These are phyloP conservation scores for Brachyopa scutellaris DNA, from an alignment of 2,888 invertebrate genomes.

Conservation along the genomic window DNA sequence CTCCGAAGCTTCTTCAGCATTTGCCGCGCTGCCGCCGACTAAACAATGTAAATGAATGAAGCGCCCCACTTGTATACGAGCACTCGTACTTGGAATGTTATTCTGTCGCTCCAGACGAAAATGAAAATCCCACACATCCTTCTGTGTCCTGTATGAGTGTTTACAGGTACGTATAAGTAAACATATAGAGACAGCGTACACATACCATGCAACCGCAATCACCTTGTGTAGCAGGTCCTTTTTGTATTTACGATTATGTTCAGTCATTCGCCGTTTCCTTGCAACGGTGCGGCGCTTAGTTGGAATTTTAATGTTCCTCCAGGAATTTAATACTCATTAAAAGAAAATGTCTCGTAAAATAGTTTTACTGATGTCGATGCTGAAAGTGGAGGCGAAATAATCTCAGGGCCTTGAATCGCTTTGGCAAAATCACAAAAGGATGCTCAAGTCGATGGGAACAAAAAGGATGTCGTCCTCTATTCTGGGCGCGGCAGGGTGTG, in stretches of 20 bases:
- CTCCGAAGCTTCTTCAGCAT: not conserved
- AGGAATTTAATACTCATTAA: slow-evolving; percentile 10
- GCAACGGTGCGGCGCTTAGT: not conserved
- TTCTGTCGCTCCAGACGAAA: not conserved
- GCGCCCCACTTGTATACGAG: not conserved
- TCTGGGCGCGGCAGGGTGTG: no score
- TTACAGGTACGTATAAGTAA: not conserved
- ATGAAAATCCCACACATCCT: slow-evolving; percentile 5
- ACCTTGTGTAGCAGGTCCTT: not conserved
- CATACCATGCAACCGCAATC: not conserved
- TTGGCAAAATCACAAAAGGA: slow-evolving; percentile 11
- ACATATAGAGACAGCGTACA: not conserved
- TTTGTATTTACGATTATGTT: slow-evolving; percentile 6
- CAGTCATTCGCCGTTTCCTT: slow-evolving; percentile 3
- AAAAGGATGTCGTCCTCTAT: not conserved
- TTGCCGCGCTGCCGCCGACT: no score
- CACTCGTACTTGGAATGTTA: not conserved
- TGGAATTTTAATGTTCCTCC: not conserved
- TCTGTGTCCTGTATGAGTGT: not conserved
- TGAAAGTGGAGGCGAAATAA: not conserved
- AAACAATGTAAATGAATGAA: not conserved
- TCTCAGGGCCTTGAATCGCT: not conserved
- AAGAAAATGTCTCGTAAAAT: not conserved
- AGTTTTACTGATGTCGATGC: not conserved
- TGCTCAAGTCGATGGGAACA: not conserved